phyloP scores from a whole-genome alignment of 1,140 invertebrate genomes.

The Cheumatopsyche charites region DNA sequence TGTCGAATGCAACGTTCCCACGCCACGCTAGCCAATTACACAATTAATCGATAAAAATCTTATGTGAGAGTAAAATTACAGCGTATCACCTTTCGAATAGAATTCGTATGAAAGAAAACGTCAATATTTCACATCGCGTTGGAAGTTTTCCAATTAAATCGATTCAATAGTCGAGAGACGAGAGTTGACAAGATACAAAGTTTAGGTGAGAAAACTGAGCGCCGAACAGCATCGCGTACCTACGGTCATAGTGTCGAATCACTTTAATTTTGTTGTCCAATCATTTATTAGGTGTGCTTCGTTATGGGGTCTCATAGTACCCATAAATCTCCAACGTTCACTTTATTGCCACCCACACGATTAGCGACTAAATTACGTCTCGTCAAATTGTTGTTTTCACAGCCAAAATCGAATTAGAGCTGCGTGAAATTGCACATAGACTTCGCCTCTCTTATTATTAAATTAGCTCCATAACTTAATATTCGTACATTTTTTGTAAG shows the following conservation, averaged over 20 bases:
- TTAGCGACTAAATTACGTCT: background rate
- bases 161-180: too few relatives aligned
- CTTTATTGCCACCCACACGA: conserved; percentile 7
- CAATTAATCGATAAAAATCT: background rate
- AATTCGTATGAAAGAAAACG: too few relatives aligned
- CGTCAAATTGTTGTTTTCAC: too few relatives aligned
- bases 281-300: background rate
- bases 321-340: background rate
- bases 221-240: background rate
- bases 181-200: too few relatives aligned
- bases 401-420: too few relatives aligned
- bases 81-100: too few relatives aligned
- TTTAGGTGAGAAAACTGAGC: background rate
- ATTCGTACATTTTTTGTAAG: background rate
- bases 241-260: background rate
- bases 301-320: too few relatives aligned
- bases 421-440: too few relatives aligned
- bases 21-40: background rate
- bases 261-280: conserved; percentile 12
- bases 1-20: background rate
- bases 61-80: background rate
- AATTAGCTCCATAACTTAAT: background rate
- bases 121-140: too few relatives aligned
- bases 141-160: too few relatives aligned
- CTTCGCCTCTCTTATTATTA: background rate